These are phyloP conservation scores for Hybos culiciformis DNA, from an alignment of 2,888 invertebrate species.

Conservation along the genomic window DNA sequence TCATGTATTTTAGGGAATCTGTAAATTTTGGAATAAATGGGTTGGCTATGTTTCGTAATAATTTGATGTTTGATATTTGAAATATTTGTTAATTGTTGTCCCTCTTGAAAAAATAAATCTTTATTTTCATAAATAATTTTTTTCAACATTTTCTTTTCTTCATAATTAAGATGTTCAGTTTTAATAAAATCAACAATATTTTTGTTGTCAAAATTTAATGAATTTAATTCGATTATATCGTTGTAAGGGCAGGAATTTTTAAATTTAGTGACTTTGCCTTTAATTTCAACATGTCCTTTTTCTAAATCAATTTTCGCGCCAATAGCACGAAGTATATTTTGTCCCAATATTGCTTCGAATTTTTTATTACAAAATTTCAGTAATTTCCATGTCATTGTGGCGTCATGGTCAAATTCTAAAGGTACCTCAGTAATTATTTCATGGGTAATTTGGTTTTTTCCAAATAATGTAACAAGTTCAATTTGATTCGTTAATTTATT, in stretches of 20 bases:
- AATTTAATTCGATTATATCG: no score
- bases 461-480: background rate
- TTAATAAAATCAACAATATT: no score
- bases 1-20: background rate
- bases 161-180: constrained; percentile 4
- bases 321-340: background rate
- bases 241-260: background rate
- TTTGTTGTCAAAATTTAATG: background rate
- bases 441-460: background rate
- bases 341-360: background rate
- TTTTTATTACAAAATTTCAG: background rate
- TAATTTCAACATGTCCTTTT: background rate
- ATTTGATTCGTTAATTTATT: background rate
- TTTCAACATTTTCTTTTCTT: constrained; percentile 1
- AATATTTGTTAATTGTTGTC: constrained; percentile 1
- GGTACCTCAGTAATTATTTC: background rate
- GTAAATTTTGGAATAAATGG: background rate
- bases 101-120: constrained; percentile 5
- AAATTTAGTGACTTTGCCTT: background rate
- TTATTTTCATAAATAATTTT: constrained; percentile 1
- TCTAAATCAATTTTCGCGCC: background rate
- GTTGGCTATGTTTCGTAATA: background rate
- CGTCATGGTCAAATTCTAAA: background rate
- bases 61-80: constrained; percentile 3
- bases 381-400: background rate